Evolutionary conservation across 1,140 invertebrate species (phyloP).

Genomic region (Sycophaga agraensis): DNA sequence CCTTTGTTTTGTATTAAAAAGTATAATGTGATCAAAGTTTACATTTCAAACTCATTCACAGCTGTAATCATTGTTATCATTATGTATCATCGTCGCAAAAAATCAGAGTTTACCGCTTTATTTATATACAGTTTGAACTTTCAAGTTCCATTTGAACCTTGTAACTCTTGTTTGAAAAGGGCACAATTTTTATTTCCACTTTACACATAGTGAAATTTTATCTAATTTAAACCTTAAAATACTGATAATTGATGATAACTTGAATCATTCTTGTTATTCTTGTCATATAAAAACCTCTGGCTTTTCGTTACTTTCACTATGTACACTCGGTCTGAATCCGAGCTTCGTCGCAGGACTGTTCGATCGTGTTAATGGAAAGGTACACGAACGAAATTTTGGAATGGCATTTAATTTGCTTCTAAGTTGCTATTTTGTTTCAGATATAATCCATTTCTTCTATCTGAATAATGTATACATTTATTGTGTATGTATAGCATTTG

Average conservation of each 20-base stretch:
- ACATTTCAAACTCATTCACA: constrained; percentile 22
- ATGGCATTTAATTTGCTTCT: constrained; percentile 39
- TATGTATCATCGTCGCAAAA: constrained; percentile 8
- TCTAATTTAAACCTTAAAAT: constrained; percentile 34
- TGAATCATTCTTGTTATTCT: constrained; percentile 9
- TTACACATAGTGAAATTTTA: constrained; percentile 10
- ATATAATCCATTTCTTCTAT: constrained; percentile 33
- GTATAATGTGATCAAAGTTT: constrained; percentile 16
- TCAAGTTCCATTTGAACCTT: neutral
- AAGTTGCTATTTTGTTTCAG: constrained; percentile 36
- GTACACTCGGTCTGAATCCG: constrained; percentile 23
- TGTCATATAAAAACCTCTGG: constrained; percentile 24
- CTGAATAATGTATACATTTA: constrained; percentile 39
- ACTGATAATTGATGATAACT: constrained; percentile 33
- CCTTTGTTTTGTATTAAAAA: constrained; percentile 25
- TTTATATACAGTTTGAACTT: constrained; percentile 20
- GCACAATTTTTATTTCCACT: neutral
- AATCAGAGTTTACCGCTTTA: neutral
- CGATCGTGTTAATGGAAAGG: constrained; percentile 26
- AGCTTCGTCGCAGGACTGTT: constrained; percentile 22
- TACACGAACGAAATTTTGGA: constrained; percentile 35
- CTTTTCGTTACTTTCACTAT: constrained; percentile 25
- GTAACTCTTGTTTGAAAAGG: constrained; percentile 12
- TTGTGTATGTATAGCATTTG: constrained; percentile 32
- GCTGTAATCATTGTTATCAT: constrained; percentile 11